Percentiles rank a stretch among this genome's conserved stretches.
These are phyloP conservation scores for Macquaria ambigua DNA, from an alignment of 2,113 vertebrate species.

Conservation along the genomic window DNA sequence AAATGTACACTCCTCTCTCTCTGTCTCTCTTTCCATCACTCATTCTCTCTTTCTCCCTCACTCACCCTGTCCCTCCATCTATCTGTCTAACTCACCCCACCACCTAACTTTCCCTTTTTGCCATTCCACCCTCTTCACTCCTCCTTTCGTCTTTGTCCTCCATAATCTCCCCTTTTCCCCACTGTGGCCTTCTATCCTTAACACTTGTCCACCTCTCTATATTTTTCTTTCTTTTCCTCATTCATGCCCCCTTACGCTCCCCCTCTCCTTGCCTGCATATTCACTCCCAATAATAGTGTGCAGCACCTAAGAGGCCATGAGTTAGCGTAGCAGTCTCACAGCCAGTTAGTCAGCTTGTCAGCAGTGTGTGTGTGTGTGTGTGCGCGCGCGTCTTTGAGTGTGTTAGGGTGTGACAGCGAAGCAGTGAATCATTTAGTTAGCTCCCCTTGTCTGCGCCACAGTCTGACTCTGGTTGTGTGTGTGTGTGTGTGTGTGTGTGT, in stretches of 20 bases:
- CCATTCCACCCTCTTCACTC: conserved; percentile 8
- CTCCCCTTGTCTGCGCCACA: conserved; percentile 39
- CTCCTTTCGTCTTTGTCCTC: background rate
- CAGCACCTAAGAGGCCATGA: conserved; percentile 43
- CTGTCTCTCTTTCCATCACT: conserved; percentile 23
- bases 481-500: conserved; percentile 40
- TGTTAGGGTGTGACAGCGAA: conserved; percentile 46
- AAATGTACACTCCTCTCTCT: conserved; percentile 66
- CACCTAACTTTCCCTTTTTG: conserved; percentile 13
- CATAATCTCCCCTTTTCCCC: background rate
- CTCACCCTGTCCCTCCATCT: conserved; percentile 1
- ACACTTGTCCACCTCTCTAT: background rate
- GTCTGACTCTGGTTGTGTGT: conserved; percentile 20
- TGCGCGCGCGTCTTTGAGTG: conserved; percentile 3
- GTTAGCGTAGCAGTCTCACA: conserved; percentile 48
- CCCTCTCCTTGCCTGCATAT: conserved; percentile 24
- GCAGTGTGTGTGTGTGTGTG: background rate
- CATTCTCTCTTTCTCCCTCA: conserved; percentile 12
- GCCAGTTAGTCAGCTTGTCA: conserved; percentile 62
- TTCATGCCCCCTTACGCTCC: background rate
- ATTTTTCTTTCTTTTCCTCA: background rate
- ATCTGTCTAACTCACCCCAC: conserved; percentile 35
- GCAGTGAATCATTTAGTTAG: conserved; percentile 73
- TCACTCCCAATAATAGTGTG: conserved; percentile 42
- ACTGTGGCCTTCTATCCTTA: background rate